Base-by-base conservation (phyloP, 2,888 invertebrate species). In the Vannuccia rotundouncinata region DNA sequence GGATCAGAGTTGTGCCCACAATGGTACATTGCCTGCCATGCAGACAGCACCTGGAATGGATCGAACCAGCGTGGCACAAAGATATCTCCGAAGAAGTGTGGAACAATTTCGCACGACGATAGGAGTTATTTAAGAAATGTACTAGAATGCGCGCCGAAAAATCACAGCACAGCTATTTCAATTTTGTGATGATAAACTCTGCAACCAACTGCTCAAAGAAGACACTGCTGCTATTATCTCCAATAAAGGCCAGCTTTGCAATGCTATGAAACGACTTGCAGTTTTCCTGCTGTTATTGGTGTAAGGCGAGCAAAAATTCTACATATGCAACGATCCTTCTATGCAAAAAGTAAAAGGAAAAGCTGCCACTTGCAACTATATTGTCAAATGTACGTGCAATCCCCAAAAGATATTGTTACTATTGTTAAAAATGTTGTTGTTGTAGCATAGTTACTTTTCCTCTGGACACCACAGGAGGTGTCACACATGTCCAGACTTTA, bases 161-260 rank as follows among this genome's bases (percentile, higher is more conserved):
- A 31, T 27, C 75, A 75, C 75, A 2, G 30, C 5, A 29, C 75
- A 75, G 31, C 75, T 75, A 10, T 75, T 75, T 22, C 75, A 75
- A 75, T 75, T 22, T 27, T 75, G 75, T 22, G 75, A 75, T 13
- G 66, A 66, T 27, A 29, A 75, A 75, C 31, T 75, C 29, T 22
- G 75, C 75, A 75, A 75, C 30, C 75, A 75, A 5, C 75, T 75
- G 29, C 75, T 75, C 30, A 75, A 75, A 29, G 75, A 75, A 75
- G 75, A 29, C 29, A 27, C 75, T 13, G 25, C 75, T 22, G 17
- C 28, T 31, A 66, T 66, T 27, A 22, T 27, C 22, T n/a, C 17
- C 5, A 5, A 66, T 66, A 27, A 66, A 66, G 25, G 10, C 10
- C 66, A 66, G 66, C 5, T 66, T 22, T 13, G 13, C 25, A 5